phyloP scores from a whole-genome alignment of 1,140 invertebrate species.

The Radopholus similis region DNA sequence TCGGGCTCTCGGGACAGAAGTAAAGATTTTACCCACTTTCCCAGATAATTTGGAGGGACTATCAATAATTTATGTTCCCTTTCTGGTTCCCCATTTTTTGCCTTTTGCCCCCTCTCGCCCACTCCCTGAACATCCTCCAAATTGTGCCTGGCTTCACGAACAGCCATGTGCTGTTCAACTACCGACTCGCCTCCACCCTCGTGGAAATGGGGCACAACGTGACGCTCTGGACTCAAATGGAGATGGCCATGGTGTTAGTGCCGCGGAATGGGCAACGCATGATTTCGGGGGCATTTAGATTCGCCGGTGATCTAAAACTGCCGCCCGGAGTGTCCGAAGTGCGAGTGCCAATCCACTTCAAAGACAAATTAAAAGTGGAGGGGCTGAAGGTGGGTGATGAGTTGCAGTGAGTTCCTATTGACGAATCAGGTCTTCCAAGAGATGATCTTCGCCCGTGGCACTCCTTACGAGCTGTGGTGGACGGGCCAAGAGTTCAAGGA shows the following conservation, averaged over 20 bases:
- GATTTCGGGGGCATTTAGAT: slow-evolving; percentile 7
- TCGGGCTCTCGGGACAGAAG: too few species aligned
- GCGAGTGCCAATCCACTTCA: slow-evolving; percentile 55
- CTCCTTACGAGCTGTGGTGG: slow-evolving; percentile 58
- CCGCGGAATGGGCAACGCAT: neutral
- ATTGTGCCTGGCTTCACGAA: slow-evolving; percentile 60
- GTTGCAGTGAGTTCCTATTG: slow-evolving; percentile 13
- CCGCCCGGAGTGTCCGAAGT: slow-evolving; percentile 46
- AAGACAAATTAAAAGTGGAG: slow-evolving; percentile 52
- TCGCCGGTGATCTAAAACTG: slow-evolving; percentile 49
- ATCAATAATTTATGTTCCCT: too few species aligned
- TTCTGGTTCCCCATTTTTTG: too few species aligned
- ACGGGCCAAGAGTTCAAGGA: slow-evolving; percentile 57
- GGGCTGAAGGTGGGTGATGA: slow-evolving; percentile 49
- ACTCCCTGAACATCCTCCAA: slow-evolving; percentile 45
- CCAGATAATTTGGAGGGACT: too few species aligned
- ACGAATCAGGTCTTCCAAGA: slow-evolving; percentile 54
- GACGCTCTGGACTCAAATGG: slow-evolving; percentile 57
- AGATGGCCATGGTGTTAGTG: slow-evolving; percentile 54
- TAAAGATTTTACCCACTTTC: too few species aligned
- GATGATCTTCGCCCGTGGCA: slow-evolving; percentile 58
- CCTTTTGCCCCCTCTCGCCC: neutral
- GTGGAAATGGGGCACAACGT: slow-evolving; percentile 53
- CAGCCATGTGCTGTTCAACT: slow-evolving; percentile 59
- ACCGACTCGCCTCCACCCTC: slow-evolving; percentile 51